Conservation (phyloP, 2,113 vertebrate species). For the Upupa epops region DNA sequence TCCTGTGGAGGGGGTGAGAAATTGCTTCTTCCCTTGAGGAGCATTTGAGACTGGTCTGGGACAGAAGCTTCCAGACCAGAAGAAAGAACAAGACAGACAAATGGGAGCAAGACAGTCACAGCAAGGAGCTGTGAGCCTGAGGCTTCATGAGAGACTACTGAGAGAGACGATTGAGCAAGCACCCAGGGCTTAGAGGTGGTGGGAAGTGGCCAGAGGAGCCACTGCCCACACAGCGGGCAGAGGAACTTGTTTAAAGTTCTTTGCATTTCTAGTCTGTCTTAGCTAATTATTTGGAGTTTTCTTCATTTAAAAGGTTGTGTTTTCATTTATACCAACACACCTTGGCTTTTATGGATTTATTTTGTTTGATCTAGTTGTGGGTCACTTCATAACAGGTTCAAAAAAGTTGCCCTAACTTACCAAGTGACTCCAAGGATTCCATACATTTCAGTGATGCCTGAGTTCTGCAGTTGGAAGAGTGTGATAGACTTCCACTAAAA, state of each 20-base stretch:
- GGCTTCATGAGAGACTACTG: not conserved
- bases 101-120: constrained; percentile 1
- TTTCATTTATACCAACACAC: not conserved
- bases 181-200: not conserved
- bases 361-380: constrained; percentile 4
- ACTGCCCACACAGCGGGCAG: not conserved
- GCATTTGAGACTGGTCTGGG: constrained; percentile 1
- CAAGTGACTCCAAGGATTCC: not conserved
- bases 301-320: not conserved
- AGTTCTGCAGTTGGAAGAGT: not conserved
- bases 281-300: not conserved
- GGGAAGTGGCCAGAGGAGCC: not conserved
- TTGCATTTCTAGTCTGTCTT: not conserved
- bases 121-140: not conserved
- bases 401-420: not conserved
- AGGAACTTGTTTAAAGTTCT: not conserved
- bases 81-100: constrained; percentile 34
- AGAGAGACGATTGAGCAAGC: not conserved
- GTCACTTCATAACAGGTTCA: not conserved
- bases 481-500: not conserved
- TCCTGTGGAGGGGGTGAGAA: constrained; percentile 26
- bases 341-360: not conserved
- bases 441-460: not conserved
- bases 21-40: constrained; percentile 48
- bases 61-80: constrained; percentile 37